phyloP scores from a whole-genome alignment of 1,140 invertebrate genomes.

The Calycopis cecrops region DNA sequence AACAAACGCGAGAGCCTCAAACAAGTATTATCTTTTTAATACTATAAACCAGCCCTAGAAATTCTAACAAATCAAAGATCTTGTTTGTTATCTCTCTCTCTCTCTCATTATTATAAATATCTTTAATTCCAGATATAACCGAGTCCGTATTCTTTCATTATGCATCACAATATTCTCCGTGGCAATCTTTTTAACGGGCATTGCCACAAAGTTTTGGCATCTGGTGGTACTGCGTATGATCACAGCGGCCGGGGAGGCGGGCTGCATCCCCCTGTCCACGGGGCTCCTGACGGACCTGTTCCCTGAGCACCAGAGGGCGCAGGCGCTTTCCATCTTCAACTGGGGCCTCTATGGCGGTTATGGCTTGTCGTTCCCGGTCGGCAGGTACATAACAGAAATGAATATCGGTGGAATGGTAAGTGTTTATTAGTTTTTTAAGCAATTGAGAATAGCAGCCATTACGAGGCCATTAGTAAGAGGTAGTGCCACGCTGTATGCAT shows the following conservation, averaged over 20 bases:
- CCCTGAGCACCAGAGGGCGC: constrained; percentile 85
- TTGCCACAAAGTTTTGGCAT: constrained; percentile 92
- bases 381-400: constrained; percentile 87
- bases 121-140: constrained; percentile 77
- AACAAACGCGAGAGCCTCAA: too few species aligned
- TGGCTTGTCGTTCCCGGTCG: constrained; percentile 93
- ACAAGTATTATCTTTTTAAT: too few species aligned
- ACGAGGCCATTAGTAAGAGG: too few species aligned
- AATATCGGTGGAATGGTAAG: constrained; percentile 85
- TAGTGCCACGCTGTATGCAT: too few species aligned
- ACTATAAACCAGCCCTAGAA: too few species aligned
- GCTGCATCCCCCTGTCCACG: constrained; percentile 92
- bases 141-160: constrained; percentile 83
- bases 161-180: constrained; percentile 88
- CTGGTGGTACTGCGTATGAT: constrained; percentile 90
- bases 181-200: constrained; percentile 88
- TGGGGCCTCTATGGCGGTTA: constrained; percentile 98
- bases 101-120: too few species aligned
- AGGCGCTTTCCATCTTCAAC: constrained; percentile 95
- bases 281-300: constrained; percentile 91
- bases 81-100: too few species aligned
- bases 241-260: constrained; percentile 91
- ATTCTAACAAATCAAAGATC: too few species aligned
- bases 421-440: constrained; percentile 19
- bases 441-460: too few species aligned